Evolutionary conservation across 2,888 invertebrate genomes (phyloP), one percentile per base, ranked within the genome.

Genomic region (Dryobotodes eremita): DNA sequence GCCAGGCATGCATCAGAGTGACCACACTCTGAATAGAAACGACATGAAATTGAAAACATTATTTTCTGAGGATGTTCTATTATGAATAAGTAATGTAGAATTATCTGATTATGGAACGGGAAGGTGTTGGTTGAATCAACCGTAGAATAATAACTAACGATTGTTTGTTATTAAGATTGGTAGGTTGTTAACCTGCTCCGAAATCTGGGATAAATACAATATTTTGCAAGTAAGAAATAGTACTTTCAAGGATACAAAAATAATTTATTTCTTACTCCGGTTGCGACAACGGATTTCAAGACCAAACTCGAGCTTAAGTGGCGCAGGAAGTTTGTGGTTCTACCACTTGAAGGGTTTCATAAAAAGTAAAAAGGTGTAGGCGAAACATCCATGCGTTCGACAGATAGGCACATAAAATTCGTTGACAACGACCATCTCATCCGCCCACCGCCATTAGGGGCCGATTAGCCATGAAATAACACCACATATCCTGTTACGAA

Each of bases 401-500:
- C 69, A 79, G 69, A 72, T 66, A 72, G 31, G 78, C 26, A 78
- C 74, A 83, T 71, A 83, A 71, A 74, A 83, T 74, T 62, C 55
- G 53, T 78, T 64, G 53, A 46, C 31, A 64, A 75, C 69, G 70
- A 69, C 55, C 75, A 55, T 53, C 17, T 78, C 77, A 78, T 82
- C 85, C 80, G 81, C 75, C 59, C 70, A 78, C 66, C 7, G 68
- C 36, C 55, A 84, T 79, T 62, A 72, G 36, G 69, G 26, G 46
- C 61, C 68, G 81, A 87, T 89, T 82, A 87, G 66, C 86, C 68
- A 59, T 68, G 61, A 87, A 89, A 88, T 89, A 88, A 89, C 83
- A 86, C 74, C 85, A 88, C 86, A 86, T 81, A 85, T 89, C 89
- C 86, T 85, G 89, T 90, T 85, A 77, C 84, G 78, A 87, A 89